Evolutionary conservation across 2,113 vertebrate species (phyloP), one percentile per base, ranked within the genome.

Genomic region (Fukomys damarensis): DNA sequence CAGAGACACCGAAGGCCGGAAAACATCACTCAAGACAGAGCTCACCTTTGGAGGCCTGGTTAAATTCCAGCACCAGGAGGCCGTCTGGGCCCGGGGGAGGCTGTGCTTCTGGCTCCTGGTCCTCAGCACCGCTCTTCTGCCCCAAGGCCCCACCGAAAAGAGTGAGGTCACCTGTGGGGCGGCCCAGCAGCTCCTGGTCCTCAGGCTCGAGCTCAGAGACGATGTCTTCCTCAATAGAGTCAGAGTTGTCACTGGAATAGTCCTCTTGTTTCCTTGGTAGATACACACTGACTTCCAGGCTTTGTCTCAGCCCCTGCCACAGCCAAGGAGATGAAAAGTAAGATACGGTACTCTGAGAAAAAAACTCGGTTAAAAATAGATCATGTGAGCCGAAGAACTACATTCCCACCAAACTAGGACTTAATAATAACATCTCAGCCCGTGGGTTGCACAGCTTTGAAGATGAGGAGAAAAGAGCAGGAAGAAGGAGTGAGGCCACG

Each of bases 211-310:
- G 98, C 95, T 99, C 99, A 70, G 99, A 98, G 93, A 99, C 98
- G 95, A 99, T 99, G 41, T 99, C 99, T 91, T 99, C 99, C 58
- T 99, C 99, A 9, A 99, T 97, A 56, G 97, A 98, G 91, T 98
- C 99, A 0, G 98, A 99, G 97, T 99, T 99, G 82, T 99, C 99
- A 72, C 98, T 99, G 0, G 98, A 98, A 10, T 98, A 98, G 49
- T 98, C 98, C 19, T 98, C 98, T 13, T 96, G 96, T 91, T 97
- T 98, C 96, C 97, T 98, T n/a, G 98, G 98, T 95, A 99, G 98
- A 94, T 94, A 97, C 32, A 94, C 68, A 59, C 98, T 98, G 61
- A 97, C 97, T 97, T 99, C 99, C 97, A 99, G 98, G 96, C 99
- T 99, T 94, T 98, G 98, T 77, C 98, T 99, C 96, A 99, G 97